Percentiles rank a stretch among this genome's conserved stretches.
Evolutionary conservation across 2,797 vertebrate species (phyloP).

Genomic region (Manis pentadactyla): DNA sequence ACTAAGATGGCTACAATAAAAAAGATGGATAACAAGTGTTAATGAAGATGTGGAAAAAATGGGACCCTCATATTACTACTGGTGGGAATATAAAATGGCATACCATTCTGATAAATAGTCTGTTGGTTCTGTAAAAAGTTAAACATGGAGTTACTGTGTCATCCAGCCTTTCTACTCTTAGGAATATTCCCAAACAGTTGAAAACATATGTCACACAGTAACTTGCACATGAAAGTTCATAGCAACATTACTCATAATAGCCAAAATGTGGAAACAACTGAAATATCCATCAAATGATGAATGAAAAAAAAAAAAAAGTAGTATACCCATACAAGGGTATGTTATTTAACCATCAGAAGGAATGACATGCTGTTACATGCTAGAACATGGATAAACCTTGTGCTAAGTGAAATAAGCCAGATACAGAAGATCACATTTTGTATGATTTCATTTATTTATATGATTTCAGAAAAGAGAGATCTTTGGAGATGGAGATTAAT

Average conservation of each 20-base stretch:
- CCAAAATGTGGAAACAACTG: background rate
- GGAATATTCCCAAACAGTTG: background rate
- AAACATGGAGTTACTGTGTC: background rate
- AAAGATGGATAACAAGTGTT: background rate
- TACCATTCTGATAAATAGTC: background rate
- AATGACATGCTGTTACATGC: background rate
- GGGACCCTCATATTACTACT: background rate
- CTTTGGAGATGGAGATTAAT: background rate
- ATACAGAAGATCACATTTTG: background rate
- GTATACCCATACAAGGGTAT: background rate
- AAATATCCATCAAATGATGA: background rate
- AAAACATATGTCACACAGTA: background rate
- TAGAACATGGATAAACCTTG: background rate
- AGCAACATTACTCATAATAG: background rate
- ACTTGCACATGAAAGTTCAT: background rate
- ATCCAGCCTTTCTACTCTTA: background rate
- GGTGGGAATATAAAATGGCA: background rate
- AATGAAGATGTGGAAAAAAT: background rate
- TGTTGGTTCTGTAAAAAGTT: background rate
- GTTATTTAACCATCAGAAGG: background rate
- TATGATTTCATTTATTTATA: constrained; percentile 4
- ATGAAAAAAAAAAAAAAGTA: background rate
- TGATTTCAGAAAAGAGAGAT: background rate
- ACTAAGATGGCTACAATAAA: background rate
- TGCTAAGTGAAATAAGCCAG: background rate